Percentiles rank a stretch among this genome's conserved stretches.
These are phyloP conservation scores for Alosa sapidissima DNA, from an alignment of 2,797 vertebrate species.

Conservation along the genomic window DNA sequence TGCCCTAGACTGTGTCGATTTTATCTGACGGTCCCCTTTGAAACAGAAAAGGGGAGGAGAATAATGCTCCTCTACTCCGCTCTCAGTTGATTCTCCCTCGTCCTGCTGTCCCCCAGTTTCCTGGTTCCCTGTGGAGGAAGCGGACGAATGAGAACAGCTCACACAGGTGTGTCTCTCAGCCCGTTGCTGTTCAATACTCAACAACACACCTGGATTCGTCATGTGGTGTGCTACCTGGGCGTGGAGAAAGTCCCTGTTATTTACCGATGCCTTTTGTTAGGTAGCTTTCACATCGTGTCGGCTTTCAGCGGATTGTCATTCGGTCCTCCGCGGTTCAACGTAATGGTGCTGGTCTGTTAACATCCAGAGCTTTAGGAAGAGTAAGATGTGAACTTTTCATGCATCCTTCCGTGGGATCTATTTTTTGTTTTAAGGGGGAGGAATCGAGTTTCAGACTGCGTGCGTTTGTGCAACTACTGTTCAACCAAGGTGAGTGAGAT, in stretches of 20 bases:
- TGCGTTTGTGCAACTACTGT: conserved; percentile 52
- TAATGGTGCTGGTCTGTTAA: conserved; percentile 63
- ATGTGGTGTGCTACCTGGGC: conserved; percentile 82
- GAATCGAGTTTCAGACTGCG: conserved; percentile 51
- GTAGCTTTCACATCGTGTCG: conserved; percentile 48
- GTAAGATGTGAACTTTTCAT: conserved; percentile 64
- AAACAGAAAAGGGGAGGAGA: conserved; percentile 54
- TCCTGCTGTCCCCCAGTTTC: conserved; percentile 37
- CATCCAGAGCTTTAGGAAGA: conserved; percentile 44
- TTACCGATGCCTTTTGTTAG: conserved; percentile 62
- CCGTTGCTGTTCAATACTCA: conserved; percentile 26
- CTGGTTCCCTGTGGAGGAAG: conserved; percentile 53
- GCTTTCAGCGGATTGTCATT: conserved; percentile 45
- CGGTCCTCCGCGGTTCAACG: conserved; percentile 44
- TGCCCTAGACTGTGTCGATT: neutral
- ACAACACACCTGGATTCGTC: conserved; percentile 75
- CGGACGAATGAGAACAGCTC: conserved; percentile 63
- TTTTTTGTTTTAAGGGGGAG: conserved; percentile 47
- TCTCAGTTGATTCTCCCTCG: conserved; percentile 39
- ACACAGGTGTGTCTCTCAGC: conserved; percentile 72
- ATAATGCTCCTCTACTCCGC: conserved; percentile 32
- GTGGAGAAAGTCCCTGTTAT: conserved; percentile 68
- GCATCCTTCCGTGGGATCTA: conserved; percentile 55
- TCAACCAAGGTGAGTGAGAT: conserved; percentile 69
- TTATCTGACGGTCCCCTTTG: neutral